phyloP scores from a whole-genome alignment of 2,113 vertebrate genomes.

The Solea senegalensis region DNA sequence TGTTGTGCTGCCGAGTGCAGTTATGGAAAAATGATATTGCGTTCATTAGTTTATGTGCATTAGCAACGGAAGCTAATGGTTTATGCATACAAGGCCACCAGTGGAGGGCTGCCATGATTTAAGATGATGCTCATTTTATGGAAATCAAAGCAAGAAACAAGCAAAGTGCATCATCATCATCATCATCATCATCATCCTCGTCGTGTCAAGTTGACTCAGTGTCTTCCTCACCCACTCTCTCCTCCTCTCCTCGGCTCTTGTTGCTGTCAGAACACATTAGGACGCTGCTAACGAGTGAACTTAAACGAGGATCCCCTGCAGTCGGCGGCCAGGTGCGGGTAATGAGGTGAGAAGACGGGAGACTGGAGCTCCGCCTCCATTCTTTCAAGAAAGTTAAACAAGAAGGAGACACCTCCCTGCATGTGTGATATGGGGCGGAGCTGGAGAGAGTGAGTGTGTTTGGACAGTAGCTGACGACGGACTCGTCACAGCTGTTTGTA shows the following conservation, averaged over 20 bases:
- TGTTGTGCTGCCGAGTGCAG: conserved; percentile 56
- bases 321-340: conserved; percentile 71
- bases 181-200: conserved; percentile 15
- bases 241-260: conserved; percentile 53
- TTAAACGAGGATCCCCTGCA: conserved; percentile 73
- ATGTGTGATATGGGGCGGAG: conserved; percentile 4
- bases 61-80: conserved; percentile 77
- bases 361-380: conserved; percentile 55
- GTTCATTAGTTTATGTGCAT: conserved; percentile 81
- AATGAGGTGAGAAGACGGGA: conserved; percentile 71
- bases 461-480: no score
- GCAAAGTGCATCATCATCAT: conserved; percentile 37
- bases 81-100: conserved; percentile 77
- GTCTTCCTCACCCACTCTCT: conserved; percentile 24
- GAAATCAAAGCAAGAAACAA: conserved; percentile 81
- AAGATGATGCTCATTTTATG: conserved; percentile 83
- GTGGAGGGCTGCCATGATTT: conserved; percentile 72
- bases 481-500: no score
- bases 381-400: conserved; percentile 42
- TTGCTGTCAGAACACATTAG: conserved; percentile 78
- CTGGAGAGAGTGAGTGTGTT: background rate
- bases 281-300: conserved; percentile 70
- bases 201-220: conserved; percentile 38
- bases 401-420: conserved; percentile 6
- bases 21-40: conserved; percentile 57